Evolutionary conservation across 2,888 invertebrate genomes (phyloP).

Genomic region (Ethmia dodecea): DNA sequence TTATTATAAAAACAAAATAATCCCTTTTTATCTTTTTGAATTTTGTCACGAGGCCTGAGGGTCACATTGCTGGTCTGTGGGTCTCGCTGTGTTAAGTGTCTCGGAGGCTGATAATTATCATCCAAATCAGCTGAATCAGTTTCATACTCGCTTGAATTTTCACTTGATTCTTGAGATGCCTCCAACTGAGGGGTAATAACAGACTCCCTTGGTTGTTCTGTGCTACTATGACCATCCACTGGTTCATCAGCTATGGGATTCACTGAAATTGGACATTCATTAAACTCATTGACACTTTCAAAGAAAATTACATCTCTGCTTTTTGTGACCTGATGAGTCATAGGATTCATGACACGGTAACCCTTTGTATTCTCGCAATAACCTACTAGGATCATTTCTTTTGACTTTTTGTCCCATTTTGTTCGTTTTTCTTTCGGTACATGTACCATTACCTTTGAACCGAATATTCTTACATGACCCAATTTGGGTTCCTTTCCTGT

Average conservation of each 20-base stretch:
- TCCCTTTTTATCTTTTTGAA: background rate
- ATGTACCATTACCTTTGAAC: constrained; percentile 8
- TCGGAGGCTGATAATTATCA: background rate
- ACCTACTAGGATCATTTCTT: constrained; percentile 9
- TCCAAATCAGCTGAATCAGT: constrained; percentile 1
- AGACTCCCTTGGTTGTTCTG: background rate
- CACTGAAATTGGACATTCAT: background rate
- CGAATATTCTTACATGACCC: constrained; percentile 11
- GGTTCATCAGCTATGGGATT: background rate
- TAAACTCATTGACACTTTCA: background rate
- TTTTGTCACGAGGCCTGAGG: background rate
- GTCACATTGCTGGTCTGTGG: background rate
- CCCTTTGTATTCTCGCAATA: constrained; percentile 13
- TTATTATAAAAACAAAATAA: background rate
- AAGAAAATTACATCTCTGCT: constrained; percentile 14
- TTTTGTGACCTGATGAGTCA: constrained; percentile 2
- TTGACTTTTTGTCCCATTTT: constrained; percentile 14
- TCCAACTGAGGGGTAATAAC: background rate
- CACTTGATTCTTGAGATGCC: background rate
- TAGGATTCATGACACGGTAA: constrained; percentile 6
- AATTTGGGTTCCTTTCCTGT: constrained; percentile 11
- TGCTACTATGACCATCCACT: background rate
- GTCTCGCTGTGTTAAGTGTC: background rate
- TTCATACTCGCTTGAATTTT: background rate
- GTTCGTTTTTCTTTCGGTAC: constrained; percentile 10